Percentiles rank a stretch among this genome's conserved stretches.
These are phyloP conservation scores for Chaenodraco wilsoni DNA, from an alignment of 2,797 vertebrate genomes.

Conservation along the genomic window DNA sequence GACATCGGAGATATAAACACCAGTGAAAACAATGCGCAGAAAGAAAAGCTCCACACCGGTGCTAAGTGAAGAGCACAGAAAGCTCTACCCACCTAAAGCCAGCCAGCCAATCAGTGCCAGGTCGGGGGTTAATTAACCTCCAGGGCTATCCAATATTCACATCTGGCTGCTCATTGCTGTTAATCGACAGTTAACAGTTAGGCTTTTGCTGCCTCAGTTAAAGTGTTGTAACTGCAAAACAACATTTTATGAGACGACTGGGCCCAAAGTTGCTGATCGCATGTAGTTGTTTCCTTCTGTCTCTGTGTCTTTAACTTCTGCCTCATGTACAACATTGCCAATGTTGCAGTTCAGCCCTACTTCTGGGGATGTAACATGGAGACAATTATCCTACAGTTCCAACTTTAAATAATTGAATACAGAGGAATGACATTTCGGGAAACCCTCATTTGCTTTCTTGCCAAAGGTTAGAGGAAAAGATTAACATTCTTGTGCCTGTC, in stretches of 20 bases:
- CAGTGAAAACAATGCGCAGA: conserved; percentile 45
- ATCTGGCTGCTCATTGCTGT: conserved; percentile 34
- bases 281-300: conserved; percentile 4
- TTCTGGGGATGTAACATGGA: not conserved
- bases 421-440: conserved; percentile 3
- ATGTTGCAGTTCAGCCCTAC: not conserved
- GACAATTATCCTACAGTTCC: not conserved
- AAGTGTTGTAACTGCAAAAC: conserved; percentile 33
- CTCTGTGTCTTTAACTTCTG: not conserved
- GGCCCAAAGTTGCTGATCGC: conserved; percentile 13
- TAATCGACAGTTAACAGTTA: conserved; percentile 47
- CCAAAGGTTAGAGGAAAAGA: not conserved
- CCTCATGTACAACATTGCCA: not conserved
- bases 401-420: not conserved
- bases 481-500: not conserved
- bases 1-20: conserved; percentile 56
- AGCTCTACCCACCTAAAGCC: conserved; percentile 57
- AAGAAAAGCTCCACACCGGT: conserved; percentile 39
- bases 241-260: conserved; percentile 7
- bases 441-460: not conserved
- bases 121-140: conserved; percentile 65
- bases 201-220: conserved; percentile 15
- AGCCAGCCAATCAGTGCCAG: conserved; percentile 55
- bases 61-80: conserved; percentile 43
- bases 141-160: conserved; percentile 17